Evolutionary conservation across 2,888 invertebrate genomes (phyloP), one percentile per base, ranked within the genome.

Genomic region (Pollenia labialis): DNA sequence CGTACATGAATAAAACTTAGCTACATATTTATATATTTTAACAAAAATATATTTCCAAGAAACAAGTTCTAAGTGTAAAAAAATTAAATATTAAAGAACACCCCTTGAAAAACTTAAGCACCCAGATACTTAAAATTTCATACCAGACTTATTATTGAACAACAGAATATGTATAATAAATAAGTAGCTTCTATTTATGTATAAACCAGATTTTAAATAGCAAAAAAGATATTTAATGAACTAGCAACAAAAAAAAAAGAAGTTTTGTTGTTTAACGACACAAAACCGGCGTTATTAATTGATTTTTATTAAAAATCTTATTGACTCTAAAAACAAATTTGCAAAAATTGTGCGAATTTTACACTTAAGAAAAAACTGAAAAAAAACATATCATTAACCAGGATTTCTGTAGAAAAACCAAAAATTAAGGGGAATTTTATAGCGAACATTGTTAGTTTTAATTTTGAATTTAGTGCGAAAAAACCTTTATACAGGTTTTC

Each of bases 321-420:
- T 23, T 23, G 23, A 23, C 23, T 23, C 23, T 1, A 2, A 23
- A 23, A 23, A 23, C 2, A 0, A 9, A 23, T 23, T 18, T 56
- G 14, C 42, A 44, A 10, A 14, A n/a, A 62, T 1, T 42, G 16
- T 62, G 62, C 62, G 16, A 16, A 32, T 42, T n/a, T 60, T 60
- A 16, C n/a, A 14, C 9, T 42, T 10, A 40, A n/a, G 1, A 40
- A 60, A 40, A 10, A n/a, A 9, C 12, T 23, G 3, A 16, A 40
- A 52, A 40, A 40, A 16, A 18, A 16, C 18, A 42, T 10, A 44
- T 14, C 7, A 48, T 68, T 23, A 71, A 71, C 14, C 60, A 52
- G 75, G 52, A 75, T 23, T 75, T 75, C 18, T 23, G 18, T n/a
- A 64, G 62, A 62, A 75, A 69, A 75, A 7, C 18, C 42, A 23